Evolutionary conservation across 2,888 invertebrate species (phyloP), one percentile per base, ranked within the genome.

Genomic region (Cylindroiulus punctatus): DNA sequence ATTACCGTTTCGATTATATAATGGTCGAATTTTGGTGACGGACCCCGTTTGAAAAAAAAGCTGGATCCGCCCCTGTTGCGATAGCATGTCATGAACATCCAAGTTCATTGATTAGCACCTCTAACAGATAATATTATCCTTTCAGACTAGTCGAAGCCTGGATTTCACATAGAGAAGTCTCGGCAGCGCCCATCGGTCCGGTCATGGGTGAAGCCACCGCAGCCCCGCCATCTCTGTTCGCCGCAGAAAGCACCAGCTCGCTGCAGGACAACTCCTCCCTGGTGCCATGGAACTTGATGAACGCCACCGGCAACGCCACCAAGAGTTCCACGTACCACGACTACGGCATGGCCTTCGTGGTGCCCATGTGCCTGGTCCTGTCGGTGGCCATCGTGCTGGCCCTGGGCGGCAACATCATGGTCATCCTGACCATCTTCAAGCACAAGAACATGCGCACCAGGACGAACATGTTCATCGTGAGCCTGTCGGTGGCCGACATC

Each of bases 381-480:
- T 87, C 90, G 7, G 87, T 91, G 32, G 89, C 91, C 36, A 91
- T 91, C 89, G 86, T 90, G 3, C 88, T 90, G 65, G 90, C 91
- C 2, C 88, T 91, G 10, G 88, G 90, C 47, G 92, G 92, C 30
- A 92, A 92, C 88, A 87, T 90, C 8, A 90, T 92, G 90, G 92
- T 92, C 19, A 90, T 92, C 22, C 87, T 90, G 10, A 91, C 91
- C 26, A 90, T 92, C 17, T 88, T 89, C 19, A 88, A 90, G 3
- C 91, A 91, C 88, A 88, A 90, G 42, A 91, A 91, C 10, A 92
- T 92, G 92, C 89, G 91, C 83, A 92, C 92, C 2, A 89, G 92
- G 26, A 92, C 92, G 32, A 92, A 92, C 88, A 89, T 92, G 88
- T 91, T 92, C 87, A 89, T 92, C 57, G 90, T 90, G 12, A 92